Conservation (phyloP, 1,140 invertebrate genomes). For the Drosophila pachea region DNA sequence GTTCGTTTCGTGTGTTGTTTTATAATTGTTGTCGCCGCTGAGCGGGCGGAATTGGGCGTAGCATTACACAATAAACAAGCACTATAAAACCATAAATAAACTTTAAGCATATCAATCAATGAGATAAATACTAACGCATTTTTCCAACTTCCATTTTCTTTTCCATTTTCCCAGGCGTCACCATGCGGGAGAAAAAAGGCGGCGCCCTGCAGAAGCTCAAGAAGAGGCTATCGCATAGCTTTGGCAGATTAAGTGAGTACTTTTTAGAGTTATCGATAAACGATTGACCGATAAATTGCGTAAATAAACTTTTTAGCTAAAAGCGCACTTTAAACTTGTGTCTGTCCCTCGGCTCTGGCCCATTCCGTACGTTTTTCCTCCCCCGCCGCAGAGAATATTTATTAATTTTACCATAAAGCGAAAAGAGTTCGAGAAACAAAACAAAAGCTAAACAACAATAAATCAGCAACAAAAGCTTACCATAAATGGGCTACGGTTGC, state of each 20-base stretch:
- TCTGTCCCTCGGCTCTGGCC: no score
- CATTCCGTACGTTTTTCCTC: no score
- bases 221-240: constrained; percentile 93
- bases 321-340: constrained; percentile 13
- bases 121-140: constrained; percentile 18
- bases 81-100: constrained; percentile 24
- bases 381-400: constrained; percentile 1
- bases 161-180: constrained; percentile 84
- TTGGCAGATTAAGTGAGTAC: constrained; percentile 93
- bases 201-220: constrained; percentile 93
- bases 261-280: constrained; percentile 8
- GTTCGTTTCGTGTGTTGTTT: constrained; percentile 52
- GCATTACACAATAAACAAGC: constrained; percentile 32
- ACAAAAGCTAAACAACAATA: constrained; percentile 33
- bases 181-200: constrained; percentile 93
- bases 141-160: neutral
- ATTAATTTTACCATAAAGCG: constrained; percentile 2
- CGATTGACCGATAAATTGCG: neutral
- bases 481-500: constrained; percentile 28
- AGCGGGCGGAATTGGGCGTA: no score
- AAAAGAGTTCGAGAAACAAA: constrained; percentile 3
- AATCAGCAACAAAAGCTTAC: constrained; percentile 33
- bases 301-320: neutral
- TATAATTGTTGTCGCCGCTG: constrained; percentile 28
- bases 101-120: constrained; percentile 23